Percentiles rank a stretch among this genome's conserved stretches.
Evolutionary conservation across 2,888 invertebrate species (phyloP).

Genomic region (Eilema sororculum): DNA sequence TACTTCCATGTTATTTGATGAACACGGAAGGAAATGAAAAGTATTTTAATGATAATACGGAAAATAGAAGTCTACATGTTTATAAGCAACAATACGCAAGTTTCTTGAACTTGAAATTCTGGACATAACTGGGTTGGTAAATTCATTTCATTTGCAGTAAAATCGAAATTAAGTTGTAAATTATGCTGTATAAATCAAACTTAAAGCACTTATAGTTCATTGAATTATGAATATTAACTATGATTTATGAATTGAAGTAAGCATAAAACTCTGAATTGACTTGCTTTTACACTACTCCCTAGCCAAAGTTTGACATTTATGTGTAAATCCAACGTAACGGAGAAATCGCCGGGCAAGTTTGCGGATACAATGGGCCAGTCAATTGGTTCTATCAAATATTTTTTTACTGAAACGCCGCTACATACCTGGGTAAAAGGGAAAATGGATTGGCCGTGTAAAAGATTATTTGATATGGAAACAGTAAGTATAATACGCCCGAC

Average conservation of each 20-base stretch:
- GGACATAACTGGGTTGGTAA: neutral
- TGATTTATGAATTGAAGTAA: conserved; percentile 42
- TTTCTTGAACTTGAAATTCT: neutral
- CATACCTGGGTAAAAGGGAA: neutral
- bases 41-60: conserved; percentile 35
- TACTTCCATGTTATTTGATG: neutral
- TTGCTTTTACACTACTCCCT: conserved; percentile 15
- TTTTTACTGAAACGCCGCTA: neutral
- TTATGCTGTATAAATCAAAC: neutral
- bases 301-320: conserved; percentile 34
- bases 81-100: neutral
- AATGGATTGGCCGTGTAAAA: neutral
- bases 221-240: neutral
- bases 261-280: conserved; percentile 36
- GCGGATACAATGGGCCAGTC: neutral
- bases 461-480: neutral
- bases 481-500: neutral
- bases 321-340: conserved; percentile 29
- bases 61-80: conserved; percentile 30
- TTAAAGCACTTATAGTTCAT: neutral
- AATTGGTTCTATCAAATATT: neutral
- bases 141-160: neutral
- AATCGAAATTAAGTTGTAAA: neutral
- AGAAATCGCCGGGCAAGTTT: conserved; percentile 31
- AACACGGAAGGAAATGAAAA: conserved; percentile 30